phyloP scores from a whole-genome alignment of 2,888 invertebrate genomes.

The Nudaria mundana region DNA sequence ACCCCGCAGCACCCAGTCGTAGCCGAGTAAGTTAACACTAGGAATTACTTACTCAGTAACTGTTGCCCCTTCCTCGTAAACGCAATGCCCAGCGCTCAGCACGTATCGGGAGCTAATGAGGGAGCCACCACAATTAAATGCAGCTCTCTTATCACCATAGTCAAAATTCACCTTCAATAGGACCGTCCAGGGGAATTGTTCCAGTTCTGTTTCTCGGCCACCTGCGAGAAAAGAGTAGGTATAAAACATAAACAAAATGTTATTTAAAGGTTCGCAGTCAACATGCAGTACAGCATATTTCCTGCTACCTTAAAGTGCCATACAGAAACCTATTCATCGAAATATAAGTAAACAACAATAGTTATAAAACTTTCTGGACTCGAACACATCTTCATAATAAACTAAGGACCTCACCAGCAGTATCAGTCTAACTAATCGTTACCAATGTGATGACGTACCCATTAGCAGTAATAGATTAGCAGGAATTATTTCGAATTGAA shows the following conservation, averaged over 20 bases:
- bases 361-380: no score
- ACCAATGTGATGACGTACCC: not conserved
- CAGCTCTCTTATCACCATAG: conserved; percentile 35
- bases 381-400: no score
- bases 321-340: no score
- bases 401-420: no score
- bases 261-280: no score
- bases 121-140: conserved; percentile 66
- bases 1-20: no score
- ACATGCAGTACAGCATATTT: no score
- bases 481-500: conserved; percentile 5
- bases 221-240: no score
- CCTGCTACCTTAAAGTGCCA: no score
- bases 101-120: conserved; percentile 62
- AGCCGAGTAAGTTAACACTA: no score
- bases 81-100: conserved; percentile 67
- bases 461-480: not conserved
- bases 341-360: no score
- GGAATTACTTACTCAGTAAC: conserved; percentile 45
- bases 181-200: conserved; percentile 69
- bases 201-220: conserved; percentile 59
- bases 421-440: no score
- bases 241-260: not conserved
- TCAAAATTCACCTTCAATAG: conserved; percentile 54
- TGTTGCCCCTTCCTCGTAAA: conserved; percentile 44